Evolutionary conservation across 23 tunicate genomes (phyloP), one percentile per base, ranked within the genome.

Genomic region (Ascidia mentula): DNA sequence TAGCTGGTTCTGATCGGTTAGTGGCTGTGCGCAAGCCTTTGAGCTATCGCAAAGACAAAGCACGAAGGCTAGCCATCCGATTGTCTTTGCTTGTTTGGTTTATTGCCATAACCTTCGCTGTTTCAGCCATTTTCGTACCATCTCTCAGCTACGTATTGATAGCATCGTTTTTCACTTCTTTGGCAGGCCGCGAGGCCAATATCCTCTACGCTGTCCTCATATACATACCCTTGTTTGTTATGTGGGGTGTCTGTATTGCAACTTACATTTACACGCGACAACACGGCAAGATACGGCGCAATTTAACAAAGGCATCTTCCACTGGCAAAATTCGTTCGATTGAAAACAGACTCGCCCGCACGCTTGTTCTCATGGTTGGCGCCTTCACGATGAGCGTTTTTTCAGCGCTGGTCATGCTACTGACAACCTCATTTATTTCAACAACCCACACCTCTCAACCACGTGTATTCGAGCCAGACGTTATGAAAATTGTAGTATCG

Each of bases 291-390:
- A 12, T 36, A 6, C 38, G 39, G 18, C 75, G 75, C 75, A 71
- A 71, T 18, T 28, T 71, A 28, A 71, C 39, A 28, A 35, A 34
- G 9, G 9, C 38, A 3, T 34, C 39, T 3, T 71, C 72, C 15
- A 17, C 75, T 36, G 39, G 39, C 38, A 71, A 71, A 35, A 71
- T 71, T 35, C 24, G 75, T 3, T 34, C 39, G 13, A 31, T 36
- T 5, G 75, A 71, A 71, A 71, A 34, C 39, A 34, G 75, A 71
- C 39, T 71, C n/a, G 75, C 75, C n/a, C 24, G 75, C 32, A 71
- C 75, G 32, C 75, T 71, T 18, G 4, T 34, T 6, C 38, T 71
- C n/a, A 71, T 71, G 75, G 75, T 71, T 35, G 75, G 39, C 5
- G 75, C 39, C 2, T 53, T 53, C 65, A 53, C 65, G 7, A 6